These are phyloP conservation scores for Microcebus murinus DNA, from an alignment of 2,113 vertebrate genomes.

Conservation along the genomic window DNA sequence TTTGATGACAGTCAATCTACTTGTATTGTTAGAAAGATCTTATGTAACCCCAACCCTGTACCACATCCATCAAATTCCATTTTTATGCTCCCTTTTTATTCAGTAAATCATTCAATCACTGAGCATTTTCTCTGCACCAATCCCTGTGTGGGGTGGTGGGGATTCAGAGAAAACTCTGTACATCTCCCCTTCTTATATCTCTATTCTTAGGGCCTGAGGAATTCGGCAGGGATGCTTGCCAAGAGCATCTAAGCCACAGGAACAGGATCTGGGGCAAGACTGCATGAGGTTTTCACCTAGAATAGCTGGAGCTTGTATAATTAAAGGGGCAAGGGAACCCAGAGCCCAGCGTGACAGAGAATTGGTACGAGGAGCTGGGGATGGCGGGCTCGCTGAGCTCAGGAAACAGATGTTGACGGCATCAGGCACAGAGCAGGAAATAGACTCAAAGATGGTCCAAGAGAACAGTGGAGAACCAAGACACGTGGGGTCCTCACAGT, in stretches of 20 bases:
- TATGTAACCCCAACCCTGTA: slow-evolving; percentile 19
- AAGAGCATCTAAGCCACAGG: slow-evolving; percentile 35
- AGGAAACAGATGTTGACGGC: not conserved
- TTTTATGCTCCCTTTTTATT: slow-evolving; percentile 53
- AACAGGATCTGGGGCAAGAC: slow-evolving; percentile 45
- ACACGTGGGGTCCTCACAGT: too few relatives aligned
- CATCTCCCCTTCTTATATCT: slow-evolving; percentile 17
- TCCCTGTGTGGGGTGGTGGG: not conserved
- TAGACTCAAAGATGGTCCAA: not conserved
- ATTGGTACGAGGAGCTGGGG: not conserved
- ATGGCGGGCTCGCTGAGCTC: not conserved
- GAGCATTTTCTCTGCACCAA: slow-evolving; percentile 45
- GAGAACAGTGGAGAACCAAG: not conserved
- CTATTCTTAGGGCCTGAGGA: slow-evolving; percentile 36
- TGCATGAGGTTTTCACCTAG: not conserved
- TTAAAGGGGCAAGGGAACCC: not conserved
- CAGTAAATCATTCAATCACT: slow-evolving; percentile 34
- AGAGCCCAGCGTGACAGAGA: not conserved
- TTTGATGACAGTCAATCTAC: slow-evolving; percentile 59
- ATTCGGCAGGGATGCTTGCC: slow-evolving; percentile 47
- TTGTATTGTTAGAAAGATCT: slow-evolving; percentile 56
- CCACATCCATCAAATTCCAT: slow-evolving; percentile 38
- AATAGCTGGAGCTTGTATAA: slow-evolving; percentile 49
- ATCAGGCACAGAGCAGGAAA: not conserved
- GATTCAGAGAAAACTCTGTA: slow-evolving; percentile 30